Evolutionary conservation across 2,888 invertebrate species (phyloP), one percentile per base, ranked within the genome.

Genomic region (Tiphia femorata): DNA sequence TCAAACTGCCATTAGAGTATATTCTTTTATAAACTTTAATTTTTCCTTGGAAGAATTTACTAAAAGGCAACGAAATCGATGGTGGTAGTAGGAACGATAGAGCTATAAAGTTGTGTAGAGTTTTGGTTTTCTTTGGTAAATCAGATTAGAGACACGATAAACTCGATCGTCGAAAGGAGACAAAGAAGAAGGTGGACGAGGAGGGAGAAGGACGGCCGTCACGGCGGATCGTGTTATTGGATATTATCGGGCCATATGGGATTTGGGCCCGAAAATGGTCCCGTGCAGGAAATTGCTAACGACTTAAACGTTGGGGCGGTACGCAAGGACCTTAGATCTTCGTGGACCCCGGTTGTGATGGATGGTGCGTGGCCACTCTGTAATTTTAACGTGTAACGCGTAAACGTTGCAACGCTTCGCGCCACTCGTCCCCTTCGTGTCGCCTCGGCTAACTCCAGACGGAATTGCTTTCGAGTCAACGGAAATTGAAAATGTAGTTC

Each of bases 201-300:
- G 19, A 14, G 20, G 25, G 12, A 29, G 25, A 37, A n/a, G 37
- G n/a, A n/a, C n/a, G n/a, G n/a, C n/a, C n/a, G n/a, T n/a, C n/a
- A n/a, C n/a, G 30, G 46, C 38, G 33, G 59, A 58, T 55, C 62
- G 69, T 70, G 78, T 77, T 79, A 80, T 79, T 70, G 71, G 64
- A 63, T 70, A 80, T 79, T 78, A 80, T 79, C 77, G 78, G 73
- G 63, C 77, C 82, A 81, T 82, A 81, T 81, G 81, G 81, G 80
- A 81, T 82, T 81, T 82, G 69, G 77, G 76, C 61, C 73, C 70
- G 64, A 75, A 79, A 79, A 79, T 79, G 77, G 80, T 80, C 72
- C 75, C 75, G 78, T 71, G 80, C 81, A 83, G 82, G 80, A 83
- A 83, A 83, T 83, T 83, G 77, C 82, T 82, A 82, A 83, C 82